Percentiles rank a stretch among this genome's conserved stretches.
Evolutionary conservation across 1,140 invertebrate species (phyloP).

Genomic region (fruit fly (Drosophila melanogaster)): Release_6_plus_ISO1_MT NT_033779.5:19722501-19723000

Average conservation of each 20-base stretch:
- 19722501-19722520: constrained; percentile 55
- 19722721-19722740: no score
- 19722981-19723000: constrained; percentile 18
- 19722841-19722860: constrained; percentile 35
- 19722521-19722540: constrained; percentile 47
- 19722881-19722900: constrained; percentile 54
- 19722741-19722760: not conserved
- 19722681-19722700: no score
- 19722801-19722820: constrained; percentile 38
- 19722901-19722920: constrained; percentile 8
- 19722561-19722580: constrained; percentile 2
- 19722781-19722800: not conserved
- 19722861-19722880: constrained; percentile 69
- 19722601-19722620: not conserved
- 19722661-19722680: no score
- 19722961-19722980: constrained; percentile 25
- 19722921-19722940: constrained; percentile 7
- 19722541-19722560: constrained; percentile 12
- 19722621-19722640: not conserved
- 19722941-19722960: constrained; percentile 1
- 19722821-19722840: constrained; percentile 36
- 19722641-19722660: no score
- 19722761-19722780: not conserved
- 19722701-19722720: no score
- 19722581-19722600: not conserved